A percentile compares a stretch with the other conserved stretches of the same genome.
phyloP scores from a whole-genome alignment of 1,140 invertebrate genomes.

The Hycleus cichorii region DNA sequence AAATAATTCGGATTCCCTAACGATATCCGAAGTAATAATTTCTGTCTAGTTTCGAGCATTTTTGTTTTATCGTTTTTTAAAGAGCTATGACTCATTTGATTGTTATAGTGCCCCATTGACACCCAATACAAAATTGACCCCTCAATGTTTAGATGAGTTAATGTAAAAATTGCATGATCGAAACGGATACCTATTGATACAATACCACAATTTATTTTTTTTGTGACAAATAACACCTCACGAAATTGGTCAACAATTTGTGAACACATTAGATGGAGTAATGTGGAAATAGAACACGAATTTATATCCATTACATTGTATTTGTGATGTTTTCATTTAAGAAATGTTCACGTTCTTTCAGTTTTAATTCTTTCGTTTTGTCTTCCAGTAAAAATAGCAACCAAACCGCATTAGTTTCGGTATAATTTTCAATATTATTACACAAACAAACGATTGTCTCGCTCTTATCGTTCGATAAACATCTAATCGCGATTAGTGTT shows the following conservation, averaged over 20 bases:
- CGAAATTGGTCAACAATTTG: slow-evolving; percentile 14
- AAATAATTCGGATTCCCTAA: no score
- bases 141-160: not conserved
- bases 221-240: slow-evolving; percentile 1
- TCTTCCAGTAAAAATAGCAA: not conserved
- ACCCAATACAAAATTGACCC: slow-evolving; percentile 16
- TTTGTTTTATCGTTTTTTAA: no score
- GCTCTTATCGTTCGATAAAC: slow-evolving; percentile 28
- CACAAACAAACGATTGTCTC: slow-evolving; percentile 24
- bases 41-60: no score
- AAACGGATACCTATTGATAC: not conserved
- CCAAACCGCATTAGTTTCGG: slow-evolving; percentile 23
- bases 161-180: slow-evolving; percentile 23
- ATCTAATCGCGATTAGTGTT: slow-evolving; percentile 28
- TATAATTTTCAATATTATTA: slow-evolving; percentile 39
- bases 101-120: slow-evolving; percentile 6
- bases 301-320: no score
- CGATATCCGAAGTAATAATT: no score
- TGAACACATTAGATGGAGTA: slow-evolving; percentile 7
- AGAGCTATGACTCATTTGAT: no score
- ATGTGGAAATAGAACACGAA: no score
- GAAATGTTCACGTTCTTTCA: no score
- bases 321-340: no score
- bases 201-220: not conserved
- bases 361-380: no score